These are phyloP conservation scores for Tigriopus californicus DNA, from an alignment of 2,888 invertebrate species.

Conservation along the genomic window DNA sequence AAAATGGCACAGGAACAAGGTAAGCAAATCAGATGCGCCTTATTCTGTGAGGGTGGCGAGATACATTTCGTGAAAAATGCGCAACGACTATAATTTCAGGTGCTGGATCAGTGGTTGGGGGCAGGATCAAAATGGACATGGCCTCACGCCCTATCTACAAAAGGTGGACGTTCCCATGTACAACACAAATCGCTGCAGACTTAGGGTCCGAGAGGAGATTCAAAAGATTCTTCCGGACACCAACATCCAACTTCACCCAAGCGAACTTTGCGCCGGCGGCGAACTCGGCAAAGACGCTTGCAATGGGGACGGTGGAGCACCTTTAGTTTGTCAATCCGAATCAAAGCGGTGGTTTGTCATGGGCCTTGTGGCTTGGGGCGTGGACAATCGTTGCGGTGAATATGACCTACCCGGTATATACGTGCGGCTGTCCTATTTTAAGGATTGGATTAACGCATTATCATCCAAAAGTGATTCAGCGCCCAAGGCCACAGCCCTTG, in stretches of 20 bases:
- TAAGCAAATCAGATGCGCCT: too few species aligned
- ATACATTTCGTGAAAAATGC: too few species aligned
- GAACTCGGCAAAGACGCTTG: constrained; percentile 14
- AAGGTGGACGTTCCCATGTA: constrained; percentile 14
- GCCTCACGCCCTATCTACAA: constrained; percentile 5
- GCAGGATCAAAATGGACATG: not conserved
- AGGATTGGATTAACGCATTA: not conserved
- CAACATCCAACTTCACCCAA: not conserved
- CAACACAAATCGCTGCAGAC: not conserved
- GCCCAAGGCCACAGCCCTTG: too few species aligned
- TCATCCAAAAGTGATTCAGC: too few species aligned
- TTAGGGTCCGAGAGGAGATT: not conserved
- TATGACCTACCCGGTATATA: constrained; percentile 13
- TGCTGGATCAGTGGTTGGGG: constrained; percentile 16
- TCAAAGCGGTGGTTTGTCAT: constrained; percentile 8
- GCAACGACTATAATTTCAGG: not conserved
- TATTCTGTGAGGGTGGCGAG: too few species aligned
- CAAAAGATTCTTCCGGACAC: not conserved
- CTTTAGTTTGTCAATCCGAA: constrained; percentile 11
- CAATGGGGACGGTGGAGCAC: constrained; percentile 12
- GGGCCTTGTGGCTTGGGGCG: constrained; percentile 15
- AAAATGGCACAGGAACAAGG: constrained; percentile 7
- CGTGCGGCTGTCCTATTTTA: constrained; percentile 5
- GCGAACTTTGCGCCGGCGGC: constrained; percentile 15
- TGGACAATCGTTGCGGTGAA: constrained; percentile 4